These are phyloP conservation scores for Calidris pygmaea DNA, from an alignment of 2,113 vertebrate genomes.

Conservation along the genomic window DNA sequence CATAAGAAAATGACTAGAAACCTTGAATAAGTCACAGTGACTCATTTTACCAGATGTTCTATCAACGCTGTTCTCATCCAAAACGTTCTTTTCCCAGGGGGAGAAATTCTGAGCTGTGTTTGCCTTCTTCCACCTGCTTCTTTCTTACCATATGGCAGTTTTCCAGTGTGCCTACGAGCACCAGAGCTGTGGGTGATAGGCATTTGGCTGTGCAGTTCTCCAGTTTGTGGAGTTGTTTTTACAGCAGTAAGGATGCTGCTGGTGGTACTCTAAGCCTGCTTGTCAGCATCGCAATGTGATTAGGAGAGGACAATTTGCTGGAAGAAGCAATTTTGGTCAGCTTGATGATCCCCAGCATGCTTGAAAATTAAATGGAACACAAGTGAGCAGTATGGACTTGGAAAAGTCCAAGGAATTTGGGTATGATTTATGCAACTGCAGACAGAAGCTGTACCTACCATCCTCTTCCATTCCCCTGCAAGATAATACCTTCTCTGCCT, in stretches of 20 bases:
- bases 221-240: background rate
- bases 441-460: background rate
- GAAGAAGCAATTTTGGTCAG: background rate
- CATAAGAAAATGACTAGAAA: background rate
- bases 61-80: background rate
- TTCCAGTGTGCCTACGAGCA: background rate
- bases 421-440: background rate
- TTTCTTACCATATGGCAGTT: background rate
- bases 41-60: background rate
- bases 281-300: too few relatives aligned
- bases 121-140: background rate
- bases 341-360: background rate
- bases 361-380: background rate
- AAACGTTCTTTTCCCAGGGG: background rate
- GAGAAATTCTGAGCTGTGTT: background rate
- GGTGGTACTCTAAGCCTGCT: background rate
- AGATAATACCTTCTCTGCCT: background rate
- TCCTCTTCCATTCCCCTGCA: background rate
- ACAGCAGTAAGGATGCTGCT: background rate
- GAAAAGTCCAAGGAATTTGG: background rate
- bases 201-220: background rate
- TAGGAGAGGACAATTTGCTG: background rate
- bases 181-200: background rate
- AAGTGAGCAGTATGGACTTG: background rate
- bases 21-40: background rate